phyloP scores from a whole-genome alignment of 2,113 vertebrate genomes.

The Phodopus roborovskii region DNA sequence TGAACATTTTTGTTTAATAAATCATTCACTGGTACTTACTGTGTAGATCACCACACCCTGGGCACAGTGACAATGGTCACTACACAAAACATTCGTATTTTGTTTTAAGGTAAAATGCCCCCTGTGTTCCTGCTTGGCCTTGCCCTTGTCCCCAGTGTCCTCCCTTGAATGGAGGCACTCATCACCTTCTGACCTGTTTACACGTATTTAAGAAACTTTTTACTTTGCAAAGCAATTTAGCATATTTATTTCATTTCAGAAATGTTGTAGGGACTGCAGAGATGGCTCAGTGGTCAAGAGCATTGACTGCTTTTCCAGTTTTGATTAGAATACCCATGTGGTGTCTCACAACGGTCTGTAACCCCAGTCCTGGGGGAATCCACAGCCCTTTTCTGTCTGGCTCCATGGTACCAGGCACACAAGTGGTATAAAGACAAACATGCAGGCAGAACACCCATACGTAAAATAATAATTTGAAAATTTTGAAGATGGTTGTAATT shows the following conservation, averaged over 20 bases:
- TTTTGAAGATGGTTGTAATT: slow-evolving; percentile 3
- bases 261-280: neutral
- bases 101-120: slow-evolving; percentile 6
- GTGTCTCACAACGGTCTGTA: neutral
- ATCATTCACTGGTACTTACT: neutral
- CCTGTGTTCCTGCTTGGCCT: slow-evolving; percentile 17
- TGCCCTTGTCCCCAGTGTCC: neutral
- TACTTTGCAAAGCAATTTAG: slow-evolving; percentile 27
- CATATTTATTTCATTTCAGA: slow-evolving; percentile 1
- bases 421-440: neutral
- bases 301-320: neutral
- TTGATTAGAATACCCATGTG: neutral
- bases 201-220: neutral
- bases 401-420: neutral
- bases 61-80: neutral
- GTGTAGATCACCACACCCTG: neutral
- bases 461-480: neutral
- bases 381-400: neutral
- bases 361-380: neutral
- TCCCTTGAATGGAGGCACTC: neutral
- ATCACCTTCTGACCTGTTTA: neutral
- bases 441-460: neutral
- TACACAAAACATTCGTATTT: neutral
- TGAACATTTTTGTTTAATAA: neutral
- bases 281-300: neutral